Conservation (phyloP, 2,888 invertebrate genomes). For the Epistrophe grossulariae region DNA sequence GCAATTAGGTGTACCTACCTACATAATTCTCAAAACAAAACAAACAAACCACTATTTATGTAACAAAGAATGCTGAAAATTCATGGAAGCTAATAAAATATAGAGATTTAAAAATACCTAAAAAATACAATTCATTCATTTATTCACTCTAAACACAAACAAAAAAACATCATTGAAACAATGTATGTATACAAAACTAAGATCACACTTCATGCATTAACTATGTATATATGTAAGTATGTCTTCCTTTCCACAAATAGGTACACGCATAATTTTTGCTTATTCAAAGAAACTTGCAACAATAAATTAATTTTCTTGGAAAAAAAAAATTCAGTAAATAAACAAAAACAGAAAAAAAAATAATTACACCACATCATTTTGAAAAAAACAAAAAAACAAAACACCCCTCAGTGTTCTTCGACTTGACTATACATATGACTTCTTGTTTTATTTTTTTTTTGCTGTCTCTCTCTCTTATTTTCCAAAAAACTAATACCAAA, state of each 20-base stretch:
- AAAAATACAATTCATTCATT: conserved; percentile 12
- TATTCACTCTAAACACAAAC: not conserved
- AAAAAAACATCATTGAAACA: too few species aligned
- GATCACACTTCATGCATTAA: not conserved
- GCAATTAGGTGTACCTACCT: too few species aligned
- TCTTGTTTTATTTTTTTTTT: too few species aligned
- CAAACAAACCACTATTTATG: not conserved
- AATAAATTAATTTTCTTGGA: conserved; percentile 69
- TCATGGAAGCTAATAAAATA: not conserved
- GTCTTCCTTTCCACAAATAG: not conserved
- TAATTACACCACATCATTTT: not conserved
- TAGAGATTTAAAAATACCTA: not conserved
- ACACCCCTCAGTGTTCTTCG: not conserved
- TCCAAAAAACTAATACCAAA: conserved; percentile 56
- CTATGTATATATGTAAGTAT: too few species aligned
- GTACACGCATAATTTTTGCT: not conserved
- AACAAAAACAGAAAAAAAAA: not conserved
- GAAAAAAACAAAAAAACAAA: not conserved
- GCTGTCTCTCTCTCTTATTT: too few species aligned
- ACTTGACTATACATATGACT: not conserved
- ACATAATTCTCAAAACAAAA: not conserved
- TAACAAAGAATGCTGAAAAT: not conserved
- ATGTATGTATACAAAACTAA: not conserved
- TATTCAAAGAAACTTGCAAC: conserved; percentile 49
- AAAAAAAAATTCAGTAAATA: not conserved